Percentiles rank a stretch among this genome's conserved stretches.
phyloP scores from a whole-genome alignment of 1,140 invertebrate species.

The Lanistes nyassanus region DNA sequence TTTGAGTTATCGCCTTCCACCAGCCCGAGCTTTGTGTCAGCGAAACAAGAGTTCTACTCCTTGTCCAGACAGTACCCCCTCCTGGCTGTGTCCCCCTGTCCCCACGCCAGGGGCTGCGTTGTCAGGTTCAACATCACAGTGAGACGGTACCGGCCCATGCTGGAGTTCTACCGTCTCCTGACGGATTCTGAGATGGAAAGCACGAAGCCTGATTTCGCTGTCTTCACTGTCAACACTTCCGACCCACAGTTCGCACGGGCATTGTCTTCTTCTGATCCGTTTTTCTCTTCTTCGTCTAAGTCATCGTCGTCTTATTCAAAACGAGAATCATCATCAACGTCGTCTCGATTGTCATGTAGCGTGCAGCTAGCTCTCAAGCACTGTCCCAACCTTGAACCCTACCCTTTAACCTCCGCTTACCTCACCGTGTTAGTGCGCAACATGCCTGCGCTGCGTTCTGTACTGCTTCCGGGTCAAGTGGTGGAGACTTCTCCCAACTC shows the following conservation, averaged over 20 bases:
- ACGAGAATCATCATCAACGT: neutral
- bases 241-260: neutral
- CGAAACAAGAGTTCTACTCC: constrained; percentile 47
- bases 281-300: neutral
- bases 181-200: constrained; percentile 51
- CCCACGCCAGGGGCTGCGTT: constrained; percentile 30
- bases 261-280: neutral
- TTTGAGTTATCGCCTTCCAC: constrained; percentile 41
- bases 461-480: constrained; percentile 16
- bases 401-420: constrained; percentile 32
- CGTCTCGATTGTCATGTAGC: constrained; percentile 5
- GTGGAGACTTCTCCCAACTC: constrained; percentile 13
- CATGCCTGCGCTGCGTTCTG: constrained; percentile 27
- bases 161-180: constrained; percentile 52
- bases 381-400: constrained; percentile 39
- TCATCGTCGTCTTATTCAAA: constrained; percentile 10
- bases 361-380: constrained; percentile 49
- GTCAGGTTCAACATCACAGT: constrained; percentile 46
- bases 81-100: constrained; percentile 40
- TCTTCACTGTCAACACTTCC: constrained; percentile 40
- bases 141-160: constrained; percentile 43
- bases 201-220: constrained; percentile 47
- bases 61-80: constrained; percentile 43
- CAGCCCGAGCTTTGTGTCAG: constrained; percentile 31
- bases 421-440: constrained; percentile 43